Conservation (phyloP, 2,797 vertebrate genomes). For the Chromobotia macracanthus region DNA sequence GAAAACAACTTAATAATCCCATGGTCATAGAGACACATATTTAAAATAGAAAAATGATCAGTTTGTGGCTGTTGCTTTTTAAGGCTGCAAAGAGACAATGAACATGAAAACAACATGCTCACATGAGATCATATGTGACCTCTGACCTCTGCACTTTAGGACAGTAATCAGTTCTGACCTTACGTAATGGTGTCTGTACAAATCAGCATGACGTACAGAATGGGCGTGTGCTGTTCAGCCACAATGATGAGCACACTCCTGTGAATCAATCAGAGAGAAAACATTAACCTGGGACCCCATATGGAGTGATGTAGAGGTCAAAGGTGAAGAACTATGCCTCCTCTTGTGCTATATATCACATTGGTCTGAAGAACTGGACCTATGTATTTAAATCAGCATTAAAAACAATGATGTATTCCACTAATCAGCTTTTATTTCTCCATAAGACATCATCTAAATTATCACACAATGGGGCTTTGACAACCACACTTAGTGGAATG, state of each 20-base stretch:
- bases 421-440: slow-evolving; percentile 41
- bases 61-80: background rate
- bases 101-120: background rate
- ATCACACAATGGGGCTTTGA: slow-evolving; percentile 48
- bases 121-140: slow-evolving; percentile 59
- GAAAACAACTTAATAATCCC: too few species aligned
- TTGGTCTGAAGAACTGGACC: slow-evolving; percentile 59
- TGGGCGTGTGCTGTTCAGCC: slow-evolving; percentile 65
- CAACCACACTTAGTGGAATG: slow-evolving; percentile 44
- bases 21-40: too few species aligned
- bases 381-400: slow-evolving; percentile 52
- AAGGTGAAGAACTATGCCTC: slow-evolving; percentile 50
- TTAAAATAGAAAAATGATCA: too few species aligned
- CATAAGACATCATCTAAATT: slow-evolving; percentile 44
- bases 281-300: background rate
- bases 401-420: slow-evolving; percentile 49
- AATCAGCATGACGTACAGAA: slow-evolving; percentile 68
- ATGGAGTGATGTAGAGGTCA: slow-evolving; percentile 58
- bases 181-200: slow-evolving; percentile 68
- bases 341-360: slow-evolving; percentile 59
- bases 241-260: slow-evolving; percentile 62
- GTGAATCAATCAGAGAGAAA: background rate
- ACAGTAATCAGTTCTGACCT: slow-evolving; percentile 74
- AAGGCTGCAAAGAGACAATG: background rate
- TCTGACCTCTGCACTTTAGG: slow-evolving; percentile 68